Conservation (phyloP, 2,797 vertebrate species). For the Clamator glandarius region DNA sequence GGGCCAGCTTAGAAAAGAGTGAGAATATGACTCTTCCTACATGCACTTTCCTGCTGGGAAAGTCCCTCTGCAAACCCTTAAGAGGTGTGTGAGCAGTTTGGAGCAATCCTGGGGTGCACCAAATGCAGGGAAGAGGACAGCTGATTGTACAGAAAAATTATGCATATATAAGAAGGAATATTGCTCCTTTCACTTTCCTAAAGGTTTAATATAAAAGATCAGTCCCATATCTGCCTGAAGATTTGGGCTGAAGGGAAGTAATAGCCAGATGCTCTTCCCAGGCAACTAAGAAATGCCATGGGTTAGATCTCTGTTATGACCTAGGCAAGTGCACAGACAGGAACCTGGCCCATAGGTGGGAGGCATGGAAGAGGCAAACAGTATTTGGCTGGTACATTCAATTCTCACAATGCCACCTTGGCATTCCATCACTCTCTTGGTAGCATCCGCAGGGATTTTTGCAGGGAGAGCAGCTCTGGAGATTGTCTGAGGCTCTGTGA, state of each 20-base stretch:
- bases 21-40: not conserved
- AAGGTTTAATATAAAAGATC: not conserved
- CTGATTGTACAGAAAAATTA: not conserved
- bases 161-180: not conserved
- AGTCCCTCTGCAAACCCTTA: not conserved
- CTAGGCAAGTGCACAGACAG: not conserved
- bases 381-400: not conserved
- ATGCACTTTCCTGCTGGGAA: not conserved
- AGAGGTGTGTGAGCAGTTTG: not conserved
- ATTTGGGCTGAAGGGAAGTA: not conserved
- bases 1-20: not conserved
- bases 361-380: not conserved
- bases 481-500: conserved; percentile 36
- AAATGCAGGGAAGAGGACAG: not conserved
- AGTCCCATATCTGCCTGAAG: not conserved
- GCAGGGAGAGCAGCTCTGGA: conserved; percentile 44
- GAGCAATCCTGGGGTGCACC: not conserved
- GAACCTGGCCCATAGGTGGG: not conserved
- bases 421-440: not conserved
- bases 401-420: not conserved
- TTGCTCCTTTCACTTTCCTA: not conserved
- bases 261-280: not conserved
- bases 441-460: not conserved
- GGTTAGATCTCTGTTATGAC: not conserved
- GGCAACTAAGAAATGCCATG: not conserved